These are phyloP conservation scores for Mesodorylaimus sp. DNA, from an alignment of 2,888 invertebrate genomes.

Conservation along the genomic window DNA sequence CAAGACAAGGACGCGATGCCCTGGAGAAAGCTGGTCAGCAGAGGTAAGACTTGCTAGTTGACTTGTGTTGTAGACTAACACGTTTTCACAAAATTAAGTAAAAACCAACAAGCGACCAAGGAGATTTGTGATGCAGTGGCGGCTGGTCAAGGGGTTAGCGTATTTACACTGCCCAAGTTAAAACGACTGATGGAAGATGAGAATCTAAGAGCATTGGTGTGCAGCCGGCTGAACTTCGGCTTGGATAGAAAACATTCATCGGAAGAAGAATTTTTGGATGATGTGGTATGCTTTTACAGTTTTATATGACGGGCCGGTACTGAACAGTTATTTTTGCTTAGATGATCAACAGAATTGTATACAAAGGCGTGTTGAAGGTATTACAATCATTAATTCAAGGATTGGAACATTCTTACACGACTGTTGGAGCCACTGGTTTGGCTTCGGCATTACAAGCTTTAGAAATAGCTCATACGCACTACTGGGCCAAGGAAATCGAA, in stretches of 20 bases:
- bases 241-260: constrained; percentile 77
- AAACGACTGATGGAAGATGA: constrained; percentile 79
- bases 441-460: constrained; percentile 79
- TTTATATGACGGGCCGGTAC: background rate
- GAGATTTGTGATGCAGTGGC: constrained; percentile 42
- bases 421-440: constrained; percentile 77
- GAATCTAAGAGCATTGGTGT: constrained; percentile 81
- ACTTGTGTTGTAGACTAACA: background rate
- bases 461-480: constrained; percentile 97
- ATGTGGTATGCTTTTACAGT: constrained; percentile 54
- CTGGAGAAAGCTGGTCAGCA: constrained; percentile 20
- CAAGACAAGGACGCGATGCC: no score
- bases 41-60: constrained; percentile 12
- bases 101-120: constrained; percentile 26
- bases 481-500: constrained; percentile 41
- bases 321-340: constrained; percentile 26
- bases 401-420: constrained; percentile 45
- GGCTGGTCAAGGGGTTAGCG: constrained; percentile 83
- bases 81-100: constrained; percentile 16
- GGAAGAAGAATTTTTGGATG: constrained; percentile 79
- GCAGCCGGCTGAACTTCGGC: constrained; percentile 81
- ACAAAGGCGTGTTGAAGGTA: constrained; percentile 89
- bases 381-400: constrained; percentile 72
- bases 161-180: constrained; percentile 54
- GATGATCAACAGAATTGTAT: constrained; percentile 71